These are phyloP conservation scores for Heliconius ismenius DNA, from an alignment of 2,888 invertebrate genomes.

Conservation along the genomic window DNA sequence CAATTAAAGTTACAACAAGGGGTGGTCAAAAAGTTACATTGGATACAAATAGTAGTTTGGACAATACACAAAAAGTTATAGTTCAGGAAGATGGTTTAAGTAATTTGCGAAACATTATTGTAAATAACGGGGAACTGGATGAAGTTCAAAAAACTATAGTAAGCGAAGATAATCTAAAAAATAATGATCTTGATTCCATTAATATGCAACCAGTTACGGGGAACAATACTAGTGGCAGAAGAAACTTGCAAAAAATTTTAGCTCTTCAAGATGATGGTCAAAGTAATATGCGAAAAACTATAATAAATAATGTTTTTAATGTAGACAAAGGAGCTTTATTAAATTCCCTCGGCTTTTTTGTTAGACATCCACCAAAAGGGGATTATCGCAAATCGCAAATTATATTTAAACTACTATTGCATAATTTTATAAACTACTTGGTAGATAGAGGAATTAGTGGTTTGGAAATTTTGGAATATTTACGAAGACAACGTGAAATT, in stretches of 20 bases:
- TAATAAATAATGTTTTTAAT: background rate
- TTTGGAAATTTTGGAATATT: conserved; percentile 5
- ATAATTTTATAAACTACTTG: background rate
- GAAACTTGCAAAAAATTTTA: background rate
- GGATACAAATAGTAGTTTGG: background rate
- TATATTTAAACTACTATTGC: background rate
- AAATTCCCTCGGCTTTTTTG: background rate
- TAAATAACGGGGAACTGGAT: background rate
- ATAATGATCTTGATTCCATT: background rate
- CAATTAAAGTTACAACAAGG: background rate
- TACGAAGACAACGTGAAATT: background rate
- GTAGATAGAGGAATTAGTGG: background rate
- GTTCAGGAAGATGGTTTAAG: background rate
- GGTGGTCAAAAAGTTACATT: background rate
- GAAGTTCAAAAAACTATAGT: background rate
- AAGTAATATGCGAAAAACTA: background rate
- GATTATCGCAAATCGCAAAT: background rate
- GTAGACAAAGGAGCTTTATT: background rate
- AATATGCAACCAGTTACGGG: background rate
- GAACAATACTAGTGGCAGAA: background rate
- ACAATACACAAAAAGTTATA: background rate
- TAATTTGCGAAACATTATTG: background rate
- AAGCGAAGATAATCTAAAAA: background rate
- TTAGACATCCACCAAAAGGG: background rate
- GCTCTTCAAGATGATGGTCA: background rate